Conservation (phyloP, 2,888 invertebrate species). For the Thecocarcelia acutangulata region DNA sequence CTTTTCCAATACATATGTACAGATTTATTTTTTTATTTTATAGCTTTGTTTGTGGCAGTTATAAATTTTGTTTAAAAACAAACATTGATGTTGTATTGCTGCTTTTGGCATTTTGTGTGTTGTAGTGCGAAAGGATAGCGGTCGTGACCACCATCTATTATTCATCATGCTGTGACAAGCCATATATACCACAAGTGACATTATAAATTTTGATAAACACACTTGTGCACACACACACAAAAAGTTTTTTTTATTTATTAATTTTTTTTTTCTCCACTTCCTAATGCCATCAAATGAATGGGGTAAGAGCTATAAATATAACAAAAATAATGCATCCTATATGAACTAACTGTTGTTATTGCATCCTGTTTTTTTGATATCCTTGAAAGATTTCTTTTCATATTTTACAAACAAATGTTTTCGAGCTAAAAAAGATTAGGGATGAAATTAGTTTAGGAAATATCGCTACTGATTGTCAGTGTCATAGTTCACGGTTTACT, state of each 20-base stretch:
- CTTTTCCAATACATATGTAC: no score
- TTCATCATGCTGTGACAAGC: conserved; percentile 67
- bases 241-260: conserved; percentile 6
- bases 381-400: conserved; percentile 29
- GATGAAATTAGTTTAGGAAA: background rate
- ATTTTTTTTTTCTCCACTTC: background rate
- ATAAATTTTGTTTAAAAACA: conserved; percentile 52
- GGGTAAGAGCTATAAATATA: conserved; percentile 20
- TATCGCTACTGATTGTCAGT: no score
- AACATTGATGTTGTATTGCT: conserved; percentile 53
- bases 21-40: background rate
- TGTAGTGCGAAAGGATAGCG: conserved; percentile 38
- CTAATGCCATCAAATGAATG: conserved; percentile 39
- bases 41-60: conserved; percentile 53
- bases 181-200: conserved; percentile 73
- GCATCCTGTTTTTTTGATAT: conserved; percentile 55
- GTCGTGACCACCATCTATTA: conserved; percentile 69
- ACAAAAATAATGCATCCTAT: conserved; percentile 49
- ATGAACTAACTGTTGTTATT: conserved; percentile 43
- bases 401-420: conserved; percentile 29
- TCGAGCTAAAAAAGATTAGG: background rate
- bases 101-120: conserved; percentile 40
- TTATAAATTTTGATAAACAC: conserved; percentile 78
- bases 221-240: conserved; percentile 45
- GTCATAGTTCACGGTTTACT: no score